Base-by-base conservation (phyloP, 2,888 invertebrate species). In the Teinopalpus imperialis region DNA sequence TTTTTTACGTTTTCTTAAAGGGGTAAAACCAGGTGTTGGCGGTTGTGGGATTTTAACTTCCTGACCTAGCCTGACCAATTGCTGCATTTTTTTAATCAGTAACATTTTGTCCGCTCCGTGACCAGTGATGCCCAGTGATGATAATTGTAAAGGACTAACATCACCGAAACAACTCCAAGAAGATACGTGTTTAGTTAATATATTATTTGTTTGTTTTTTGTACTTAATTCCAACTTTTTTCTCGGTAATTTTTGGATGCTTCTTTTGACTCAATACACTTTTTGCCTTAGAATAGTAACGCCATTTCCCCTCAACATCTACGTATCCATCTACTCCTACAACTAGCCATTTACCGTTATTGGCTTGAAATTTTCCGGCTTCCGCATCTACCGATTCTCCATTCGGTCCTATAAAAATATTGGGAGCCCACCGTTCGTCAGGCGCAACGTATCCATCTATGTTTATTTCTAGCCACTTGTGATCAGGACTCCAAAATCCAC, bases 131-230 rank as follows among this genome's bases (percentile, higher is more conserved):
- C 87, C 87, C 65, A 81, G 69, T 57, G 69, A 70, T 3, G 83
- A 78, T 18, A 88, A 58, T 6, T 66, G 51, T 49, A 56, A 69
- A 1, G 82, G 78, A 24, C 74, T 66, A 3, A 62, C 74, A 48
- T 76, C 79, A 1, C 80, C 85, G 37, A 87, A 87, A 57, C 87
- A 87, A 61, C 83, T 87, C 73, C 77, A 86, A 9, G 74, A 70
- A 2, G 65, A 52, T 42, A 71, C 71, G 0, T 77, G 75, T 48
- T 68, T 66, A 20, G 48, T 44, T n/a, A 34, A 10, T 20, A 27
- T 4, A 16, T 16, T 44, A 44, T 57, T 2, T 50, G 49, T 16
- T 53, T 50, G 48, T 68, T 73, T 21, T 59, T 60, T 9, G 64
- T 63, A n/a, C 53, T 59, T 42, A 40, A 26, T 45, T 6, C 20